Conservation (phyloP, 2,888 invertebrate genomes). For the Diarsia brunnea region DNA sequence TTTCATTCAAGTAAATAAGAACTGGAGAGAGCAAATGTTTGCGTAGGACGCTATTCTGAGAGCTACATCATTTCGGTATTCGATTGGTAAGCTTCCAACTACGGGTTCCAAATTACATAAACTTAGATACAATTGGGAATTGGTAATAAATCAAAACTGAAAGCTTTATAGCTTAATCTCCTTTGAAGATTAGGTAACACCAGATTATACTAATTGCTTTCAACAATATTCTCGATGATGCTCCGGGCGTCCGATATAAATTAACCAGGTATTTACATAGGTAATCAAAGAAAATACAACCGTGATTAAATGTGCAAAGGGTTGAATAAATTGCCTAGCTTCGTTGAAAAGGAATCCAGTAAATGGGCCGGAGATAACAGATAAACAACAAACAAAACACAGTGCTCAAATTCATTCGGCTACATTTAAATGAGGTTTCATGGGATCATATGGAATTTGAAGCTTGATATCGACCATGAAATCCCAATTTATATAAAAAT, state of each 20-base stretch:
- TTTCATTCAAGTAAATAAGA: slow-evolving; percentile 35
- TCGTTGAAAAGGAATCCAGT: slow-evolving; percentile 39
- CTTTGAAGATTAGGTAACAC: slow-evolving; percentile 56
- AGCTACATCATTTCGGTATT: slow-evolving; percentile 18
- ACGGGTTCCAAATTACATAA: slow-evolving; percentile 36
- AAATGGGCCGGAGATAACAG: slow-evolving; percentile 36
- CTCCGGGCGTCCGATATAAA: slow-evolving; percentile 30
- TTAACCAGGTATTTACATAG: slow-evolving; percentile 55
- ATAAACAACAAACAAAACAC: slow-evolving; percentile 70
- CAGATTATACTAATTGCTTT: slow-evolving; percentile 54
- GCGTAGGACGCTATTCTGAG: slow-evolving; percentile 28
- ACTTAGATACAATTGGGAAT: slow-evolving; percentile 40
- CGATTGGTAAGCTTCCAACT: slow-evolving; percentile 30
- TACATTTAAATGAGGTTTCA: slow-evolving; percentile 71
- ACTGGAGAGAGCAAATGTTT: slow-evolving; percentile 42
- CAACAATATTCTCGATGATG: slow-evolving; percentile 29
- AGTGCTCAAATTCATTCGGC: slow-evolving; percentile 68
- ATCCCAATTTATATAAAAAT: slow-evolving; percentile 67
- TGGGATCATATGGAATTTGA: slow-evolving; percentile 58
- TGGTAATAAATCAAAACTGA: slow-evolving; percentile 65
- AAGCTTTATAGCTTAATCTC: slow-evolving; percentile 51
- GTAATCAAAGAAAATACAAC: slow-evolving; percentile 50
- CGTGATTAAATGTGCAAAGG: slow-evolving; percentile 43
- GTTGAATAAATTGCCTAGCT: slow-evolving; percentile 47
- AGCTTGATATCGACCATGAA: slow-evolving; percentile 70